Conservation (phyloP, 2,113 vertebrate genomes). For the Carollia perspicillata region DNA sequence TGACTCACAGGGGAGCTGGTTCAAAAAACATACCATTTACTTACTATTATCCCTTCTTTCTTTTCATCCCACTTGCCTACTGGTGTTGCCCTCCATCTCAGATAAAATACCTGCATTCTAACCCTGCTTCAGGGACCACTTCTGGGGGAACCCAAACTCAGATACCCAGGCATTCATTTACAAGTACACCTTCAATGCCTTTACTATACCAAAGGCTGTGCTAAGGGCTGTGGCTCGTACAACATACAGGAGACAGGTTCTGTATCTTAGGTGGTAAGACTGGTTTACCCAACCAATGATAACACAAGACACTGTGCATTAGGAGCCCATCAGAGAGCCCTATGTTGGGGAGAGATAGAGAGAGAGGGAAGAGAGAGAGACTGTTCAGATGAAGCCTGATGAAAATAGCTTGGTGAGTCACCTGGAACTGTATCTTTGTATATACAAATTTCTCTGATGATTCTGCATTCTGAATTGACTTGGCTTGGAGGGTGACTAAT, state of each 20-base stretch:
- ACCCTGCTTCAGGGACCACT: background rate
- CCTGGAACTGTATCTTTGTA: background rate
- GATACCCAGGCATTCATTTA: background rate
- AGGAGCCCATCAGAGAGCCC: background rate
- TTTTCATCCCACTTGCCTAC: background rate
- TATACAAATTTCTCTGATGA: background rate
- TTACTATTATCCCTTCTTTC: too few species aligned
- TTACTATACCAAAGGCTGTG: background rate
- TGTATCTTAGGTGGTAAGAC: background rate
- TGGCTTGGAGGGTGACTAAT: background rate
- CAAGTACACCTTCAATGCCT: background rate
- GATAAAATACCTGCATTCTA: background rate
- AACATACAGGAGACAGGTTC: background rate
- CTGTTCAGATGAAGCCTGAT: background rate
- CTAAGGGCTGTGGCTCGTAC: background rate
- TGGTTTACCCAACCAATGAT: background rate
- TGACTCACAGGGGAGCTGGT: too few species aligned
- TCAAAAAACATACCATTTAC: too few species aligned
- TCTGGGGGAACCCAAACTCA: background rate
- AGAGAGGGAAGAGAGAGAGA: background rate
- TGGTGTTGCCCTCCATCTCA: background rate
- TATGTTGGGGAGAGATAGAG: background rate
- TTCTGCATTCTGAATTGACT: background rate
- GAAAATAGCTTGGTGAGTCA: background rate
- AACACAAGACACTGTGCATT: background rate